phyloP scores from a whole-genome alignment of 2,113 vertebrate genomes.

The Heterotis niloticus region DNA sequence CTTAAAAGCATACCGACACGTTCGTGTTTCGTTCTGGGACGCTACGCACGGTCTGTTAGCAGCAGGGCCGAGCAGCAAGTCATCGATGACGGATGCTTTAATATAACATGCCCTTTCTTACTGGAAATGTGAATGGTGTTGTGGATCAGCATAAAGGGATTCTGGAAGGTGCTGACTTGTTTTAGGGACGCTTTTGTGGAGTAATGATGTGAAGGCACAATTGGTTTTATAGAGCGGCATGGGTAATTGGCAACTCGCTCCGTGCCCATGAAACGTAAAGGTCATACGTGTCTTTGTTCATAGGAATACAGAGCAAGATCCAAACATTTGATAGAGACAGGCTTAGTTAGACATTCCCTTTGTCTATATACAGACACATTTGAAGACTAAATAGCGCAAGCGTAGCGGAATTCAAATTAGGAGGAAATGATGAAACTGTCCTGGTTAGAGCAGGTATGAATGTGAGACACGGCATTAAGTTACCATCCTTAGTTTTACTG shows the following conservation, averaged over 20 bases:
- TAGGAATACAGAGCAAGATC: constrained; percentile 38
- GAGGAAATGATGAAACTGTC: constrained; percentile 51
- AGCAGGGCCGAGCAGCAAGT: neutral
- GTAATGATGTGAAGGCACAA: neutral
- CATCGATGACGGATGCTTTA: neutral
- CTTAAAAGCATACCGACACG: constrained; percentile 1
- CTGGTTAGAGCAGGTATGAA: constrained; percentile 52
- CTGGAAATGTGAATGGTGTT: neutral
- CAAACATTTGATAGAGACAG: constrained; percentile 49
- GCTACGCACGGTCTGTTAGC: neutral
- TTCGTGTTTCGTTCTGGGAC: constrained; percentile 9
- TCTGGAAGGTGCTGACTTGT: neutral
- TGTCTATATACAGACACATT: constrained; percentile 47
- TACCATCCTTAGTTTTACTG: constrained; percentile 41
- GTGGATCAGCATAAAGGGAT: neutral
- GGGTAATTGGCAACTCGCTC: neutral
- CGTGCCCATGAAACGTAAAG: constrained; percentile 42
- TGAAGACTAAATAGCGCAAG: constrained; percentile 27
- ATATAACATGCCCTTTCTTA: neutral
- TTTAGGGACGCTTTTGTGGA: neutral
- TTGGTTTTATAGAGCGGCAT: neutral
- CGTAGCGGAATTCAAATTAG: constrained; percentile 60
- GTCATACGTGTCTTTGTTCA: constrained; percentile 51
- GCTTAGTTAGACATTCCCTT: constrained; percentile 61
- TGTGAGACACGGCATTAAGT: constrained; percentile 32